phyloP scores from a whole-genome alignment of 2,797 vertebrate genomes.

The Cyprinella venusta region DNA sequence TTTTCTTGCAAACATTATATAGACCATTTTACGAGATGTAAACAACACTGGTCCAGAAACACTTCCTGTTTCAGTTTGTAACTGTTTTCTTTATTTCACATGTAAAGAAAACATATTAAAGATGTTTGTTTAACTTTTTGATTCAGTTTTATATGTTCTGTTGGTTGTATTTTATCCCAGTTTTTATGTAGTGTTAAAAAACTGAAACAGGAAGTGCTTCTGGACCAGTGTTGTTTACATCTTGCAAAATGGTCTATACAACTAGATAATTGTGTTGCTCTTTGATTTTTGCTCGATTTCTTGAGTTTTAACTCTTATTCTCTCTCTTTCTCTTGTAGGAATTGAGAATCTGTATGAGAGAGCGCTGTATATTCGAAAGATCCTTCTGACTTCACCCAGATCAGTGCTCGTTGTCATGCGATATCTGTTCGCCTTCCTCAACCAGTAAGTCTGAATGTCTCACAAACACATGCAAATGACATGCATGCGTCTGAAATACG shows the following conservation, averaged over 20 bases:
- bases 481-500: background rate
- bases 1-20: background rate
- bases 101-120: too few species aligned
- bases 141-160: too few species aligned
- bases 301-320: background rate
- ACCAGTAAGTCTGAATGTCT: slow-evolving; percentile 87
- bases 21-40: too few species aligned
- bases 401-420: slow-evolving; percentile 96
- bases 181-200: too few species aligned
- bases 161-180: too few species aligned
- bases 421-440: slow-evolving; percentile 97
- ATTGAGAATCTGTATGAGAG: slow-evolving; percentile 97
- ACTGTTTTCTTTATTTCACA: too few species aligned
- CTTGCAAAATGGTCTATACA: too few species aligned
- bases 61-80: too few species aligned
- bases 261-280: background rate
- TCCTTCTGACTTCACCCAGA: slow-evolving; percentile 92
- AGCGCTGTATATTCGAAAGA: slow-evolving; percentile 93
- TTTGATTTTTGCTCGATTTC: background rate
- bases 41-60: too few species aligned
- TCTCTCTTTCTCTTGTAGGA: slow-evolving; percentile 76
- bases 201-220: too few species aligned
- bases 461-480: background rate
- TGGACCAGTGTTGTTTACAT: too few species aligned
- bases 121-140: too few species aligned